A percentile compares a stretch with the other conserved stretches of the same genome.
Conservation (phyloP, 2,888 invertebrate genomes). For the Papilio gigon region DNA sequence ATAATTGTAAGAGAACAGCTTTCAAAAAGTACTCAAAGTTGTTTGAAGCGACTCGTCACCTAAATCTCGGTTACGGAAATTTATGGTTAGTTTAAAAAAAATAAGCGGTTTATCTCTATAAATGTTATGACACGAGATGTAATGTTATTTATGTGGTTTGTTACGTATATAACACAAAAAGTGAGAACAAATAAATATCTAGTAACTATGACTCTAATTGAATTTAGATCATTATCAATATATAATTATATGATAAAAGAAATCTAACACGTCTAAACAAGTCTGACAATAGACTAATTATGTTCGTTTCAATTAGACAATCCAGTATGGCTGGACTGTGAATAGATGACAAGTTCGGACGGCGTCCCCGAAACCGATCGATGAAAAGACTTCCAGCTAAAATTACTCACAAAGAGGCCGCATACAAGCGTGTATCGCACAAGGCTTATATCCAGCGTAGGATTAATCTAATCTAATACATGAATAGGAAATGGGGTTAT, state of each 20-base stretch:
- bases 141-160: too few relatives aligned
- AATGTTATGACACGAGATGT: too few relatives aligned
- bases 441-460: neutral
- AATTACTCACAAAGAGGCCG: neutral
- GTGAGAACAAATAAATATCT: too few relatives aligned
- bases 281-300: neutral
- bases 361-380: neutral
- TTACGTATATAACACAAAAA: too few relatives aligned
- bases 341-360: neutral
- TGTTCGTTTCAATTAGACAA: neutral
- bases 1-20: neutral
- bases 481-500: neutral
- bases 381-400: neutral
- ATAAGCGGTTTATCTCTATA: neutral
- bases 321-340: neutral
- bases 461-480: neutral
- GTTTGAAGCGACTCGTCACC: neutral
- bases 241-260: too few relatives aligned
- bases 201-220: too few relatives aligned
- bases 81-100: neutral
- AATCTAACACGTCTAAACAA: too few relatives aligned
- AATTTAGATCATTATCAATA: too few relatives aligned
- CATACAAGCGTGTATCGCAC: neutral
- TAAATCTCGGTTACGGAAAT: neutral
- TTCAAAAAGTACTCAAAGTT: neutral